Conservation (phyloP, 2,113 vertebrate genomes). For the Centropristis striata region DNA sequence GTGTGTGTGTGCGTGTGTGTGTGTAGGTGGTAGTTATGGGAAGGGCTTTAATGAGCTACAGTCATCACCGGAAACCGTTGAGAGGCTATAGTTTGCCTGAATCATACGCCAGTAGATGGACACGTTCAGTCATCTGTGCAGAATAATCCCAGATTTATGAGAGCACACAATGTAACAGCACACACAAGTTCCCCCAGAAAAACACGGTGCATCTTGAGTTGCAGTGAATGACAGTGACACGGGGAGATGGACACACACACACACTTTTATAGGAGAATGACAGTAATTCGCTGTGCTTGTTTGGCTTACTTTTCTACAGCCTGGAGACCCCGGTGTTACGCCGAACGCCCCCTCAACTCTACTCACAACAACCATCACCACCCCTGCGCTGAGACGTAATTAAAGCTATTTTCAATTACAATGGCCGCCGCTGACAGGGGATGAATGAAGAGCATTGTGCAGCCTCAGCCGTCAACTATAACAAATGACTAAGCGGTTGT, state of each 20-base stretch:
- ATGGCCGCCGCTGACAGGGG: conserved; percentile 31
- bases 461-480: background rate
- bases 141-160: conserved; percentile 33
- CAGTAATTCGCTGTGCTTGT: conserved; percentile 35
- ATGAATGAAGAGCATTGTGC: conserved; percentile 36
- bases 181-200: conserved; percentile 1
- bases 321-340: conserved; percentile 20
- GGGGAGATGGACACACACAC: background rate
- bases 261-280: conserved; percentile 24
- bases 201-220: background rate
- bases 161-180: background rate
- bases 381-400: conserved; percentile 42
- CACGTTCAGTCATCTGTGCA: conserved; percentile 21
- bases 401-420: conserved; percentile 63
- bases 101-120: conserved; percentile 32
- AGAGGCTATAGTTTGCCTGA: conserved; percentile 30
- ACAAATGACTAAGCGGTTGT: conserved; percentile 1
- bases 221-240: conserved; percentile 33
- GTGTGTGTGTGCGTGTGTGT: too few relatives aligned
- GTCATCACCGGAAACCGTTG: conserved; percentile 1
- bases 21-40: background rate
- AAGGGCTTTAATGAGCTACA: conserved; percentile 39
- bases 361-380: conserved; percentile 5
- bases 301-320: conserved; percentile 29
- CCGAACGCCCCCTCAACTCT: background rate